Evolutionary conservation across 2,113 vertebrate species (phyloP).

Genomic region (Tapirus terrestris): DNA sequence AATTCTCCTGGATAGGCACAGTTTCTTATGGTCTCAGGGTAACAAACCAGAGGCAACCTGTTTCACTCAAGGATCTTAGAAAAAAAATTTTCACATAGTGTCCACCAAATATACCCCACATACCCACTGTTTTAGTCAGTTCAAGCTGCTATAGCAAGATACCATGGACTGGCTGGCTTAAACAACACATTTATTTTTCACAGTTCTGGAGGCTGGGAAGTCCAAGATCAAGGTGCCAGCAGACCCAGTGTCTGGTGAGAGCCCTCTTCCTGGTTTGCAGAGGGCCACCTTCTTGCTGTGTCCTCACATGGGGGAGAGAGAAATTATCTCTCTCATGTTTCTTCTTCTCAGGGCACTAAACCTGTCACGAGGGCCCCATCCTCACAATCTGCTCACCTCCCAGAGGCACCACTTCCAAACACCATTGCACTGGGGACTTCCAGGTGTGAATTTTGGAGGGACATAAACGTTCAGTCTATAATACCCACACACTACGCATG

Average conservation of each 20-base stretch:
- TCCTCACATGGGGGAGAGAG: not conserved
- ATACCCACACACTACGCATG: fast-evolving
- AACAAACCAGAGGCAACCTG: not conserved
- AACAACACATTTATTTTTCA: not conserved
- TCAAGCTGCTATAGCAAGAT: not conserved
- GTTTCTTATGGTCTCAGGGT: not conserved
- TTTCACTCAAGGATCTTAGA: not conserved
- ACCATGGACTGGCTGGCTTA: not conserved
- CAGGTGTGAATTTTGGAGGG: not conserved
- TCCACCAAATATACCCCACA: not conserved
- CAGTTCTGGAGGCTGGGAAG: not conserved
- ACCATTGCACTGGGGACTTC: not conserved
- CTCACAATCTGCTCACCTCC: not conserved
- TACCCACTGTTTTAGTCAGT: too few species aligned
- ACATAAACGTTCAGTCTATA: not conserved
- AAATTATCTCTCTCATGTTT: not conserved
- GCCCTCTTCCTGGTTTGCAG: not conserved
- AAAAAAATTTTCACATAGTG: not conserved
- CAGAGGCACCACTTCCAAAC: not conserved
- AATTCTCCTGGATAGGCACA: not conserved
- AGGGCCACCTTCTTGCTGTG: not conserved
- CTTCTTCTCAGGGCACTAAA: not conserved
- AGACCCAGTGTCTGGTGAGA: not conserved
- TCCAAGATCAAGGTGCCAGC: too few species aligned
- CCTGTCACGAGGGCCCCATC: too few species aligned